Conservation (phyloP, 2,888 invertebrate species). For the Calameuta idolon region DNA sequence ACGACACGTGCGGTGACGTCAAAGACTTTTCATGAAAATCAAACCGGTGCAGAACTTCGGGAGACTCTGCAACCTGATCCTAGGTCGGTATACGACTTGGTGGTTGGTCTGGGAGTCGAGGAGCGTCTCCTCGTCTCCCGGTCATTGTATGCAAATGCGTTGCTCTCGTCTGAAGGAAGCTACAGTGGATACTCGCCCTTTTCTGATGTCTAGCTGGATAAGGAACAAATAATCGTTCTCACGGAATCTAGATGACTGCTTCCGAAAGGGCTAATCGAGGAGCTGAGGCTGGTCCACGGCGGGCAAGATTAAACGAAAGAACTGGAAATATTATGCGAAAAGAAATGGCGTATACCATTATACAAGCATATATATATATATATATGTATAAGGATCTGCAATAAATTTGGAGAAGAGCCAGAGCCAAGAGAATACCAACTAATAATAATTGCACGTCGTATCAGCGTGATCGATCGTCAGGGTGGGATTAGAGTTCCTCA, state of each 20-base stretch:
- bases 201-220: constrained; percentile 63
- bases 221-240: constrained; percentile 44
- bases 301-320: background rate
- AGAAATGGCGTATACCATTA: background rate
- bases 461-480: background rate
- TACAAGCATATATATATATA: background rate
- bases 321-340: background rate
- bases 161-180: constrained; percentile 51
- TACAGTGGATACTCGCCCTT: constrained; percentile 44
- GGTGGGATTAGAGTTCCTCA: background rate
- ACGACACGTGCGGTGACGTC: background rate
- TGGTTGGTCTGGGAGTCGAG: background rate
- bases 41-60: background rate
- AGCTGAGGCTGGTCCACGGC: constrained; percentile 4
- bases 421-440: background rate
- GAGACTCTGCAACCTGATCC: no score
- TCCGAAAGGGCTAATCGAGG: constrained; percentile 33
- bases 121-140: constrained; percentile 39
- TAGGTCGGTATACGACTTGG: background rate
- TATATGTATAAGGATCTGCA: background rate
- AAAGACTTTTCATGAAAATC: background rate
- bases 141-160: constrained; percentile 65
- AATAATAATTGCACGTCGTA: background rate
- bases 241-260: constrained; percentile 36
- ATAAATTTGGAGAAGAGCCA: background rate